Evolutionary conservation across 2,113 vertebrate species (phyloP).

Genomic region (Nanorana parkeri): DNA sequence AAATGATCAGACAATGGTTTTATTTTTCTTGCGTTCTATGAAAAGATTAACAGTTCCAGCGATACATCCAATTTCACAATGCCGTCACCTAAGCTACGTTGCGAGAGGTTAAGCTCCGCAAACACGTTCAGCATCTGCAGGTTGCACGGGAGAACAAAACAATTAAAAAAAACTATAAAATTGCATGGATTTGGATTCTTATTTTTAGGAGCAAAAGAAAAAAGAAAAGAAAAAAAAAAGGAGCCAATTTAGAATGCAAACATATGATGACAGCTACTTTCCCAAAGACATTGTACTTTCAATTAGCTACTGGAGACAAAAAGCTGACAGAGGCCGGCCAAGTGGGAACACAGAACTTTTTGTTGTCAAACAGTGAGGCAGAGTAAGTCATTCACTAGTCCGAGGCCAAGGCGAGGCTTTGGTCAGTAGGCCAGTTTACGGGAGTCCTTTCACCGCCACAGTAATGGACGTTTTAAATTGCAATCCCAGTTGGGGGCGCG

Average conservation of each 20-base stretch:
- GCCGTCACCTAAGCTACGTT: not conserved
- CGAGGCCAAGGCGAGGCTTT: conserved; percentile 29
- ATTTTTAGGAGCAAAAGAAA: conserved; percentile 44
- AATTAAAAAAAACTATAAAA: too few relatives aligned
- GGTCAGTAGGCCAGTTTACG: conserved; percentile 39
- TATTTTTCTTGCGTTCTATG: conserved; percentile 1
- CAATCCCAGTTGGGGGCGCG: conserved; percentile 23
- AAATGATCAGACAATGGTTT: conserved; percentile 2
- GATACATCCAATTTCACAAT: not conserved
- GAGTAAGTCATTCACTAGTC: conserved; percentile 45
- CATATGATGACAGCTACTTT: conserved; percentile 46
- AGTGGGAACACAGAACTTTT: conserved; percentile 50
- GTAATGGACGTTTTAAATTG: conserved; percentile 34
- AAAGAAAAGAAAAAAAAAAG: conserved; percentile 33
- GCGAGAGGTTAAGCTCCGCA: not conserved
- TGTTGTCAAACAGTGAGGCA: conserved; percentile 48
- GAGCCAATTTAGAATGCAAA: conserved; percentile 47
- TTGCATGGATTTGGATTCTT: not conserved
- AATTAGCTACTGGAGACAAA: conserved; percentile 49
- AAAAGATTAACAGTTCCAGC: conserved; percentile 14
- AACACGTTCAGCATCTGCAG: conserved; percentile 46
- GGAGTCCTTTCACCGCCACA: conserved; percentile 25
- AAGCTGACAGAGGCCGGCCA: conserved; percentile 38
- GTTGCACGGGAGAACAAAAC: conserved; percentile 20
- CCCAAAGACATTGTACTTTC: conserved; percentile 54